Evolutionary conservation across 2,113 vertebrate species (phyloP), one percentile per base, ranked within the genome.

Genomic region (Ophthalmolycus amberensis): DNA sequence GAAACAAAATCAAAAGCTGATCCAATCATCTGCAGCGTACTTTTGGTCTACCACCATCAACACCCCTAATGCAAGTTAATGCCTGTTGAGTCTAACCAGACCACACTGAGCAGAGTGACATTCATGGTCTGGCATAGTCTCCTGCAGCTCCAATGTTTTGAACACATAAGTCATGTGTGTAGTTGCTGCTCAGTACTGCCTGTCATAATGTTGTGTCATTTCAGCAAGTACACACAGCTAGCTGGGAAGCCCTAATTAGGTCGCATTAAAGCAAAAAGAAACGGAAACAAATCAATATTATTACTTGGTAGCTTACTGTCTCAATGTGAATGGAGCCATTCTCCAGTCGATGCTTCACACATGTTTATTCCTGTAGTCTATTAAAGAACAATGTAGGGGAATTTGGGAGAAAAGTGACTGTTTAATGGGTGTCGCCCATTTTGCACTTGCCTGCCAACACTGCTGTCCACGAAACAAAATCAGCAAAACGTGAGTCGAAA

Each of bases 161-260:
- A 88, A 81, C 81, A 78, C 77, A 74, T 4, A 72, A 82, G 84
- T 88, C 69, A 69, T 71, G 4, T 29, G 75, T 74, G 87, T 60
- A 70, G 66, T 68, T 67, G 63, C 78, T 84, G 70, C 76, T 48
- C 12, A 12, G 59, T 46, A 40, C 85, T 64, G 90, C 83, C 70
- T 93, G 90, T 93, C 90, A 89, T 75, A 93, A 91, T 87, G 89
- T 93, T 91, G 72, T 87, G 91, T 90, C 89, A 89, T 71, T 86
- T 75, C 71, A 79, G 75, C 42, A n/a, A 77, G 78, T 50, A 65
- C 52, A 81, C 75, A 50, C 80, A 72, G 81, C 65, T 25, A 32
- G 69, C 86, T 83, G 64, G 80, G 18, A 82, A 79, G 75, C 79
- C 60, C 69, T 90, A 89, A 90, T 91, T 87, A 90, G 75, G 71